These are phyloP conservation scores for Drosophila repletoides DNA, from an alignment of 1,140 invertebrate species.

Conservation along the genomic window DNA sequence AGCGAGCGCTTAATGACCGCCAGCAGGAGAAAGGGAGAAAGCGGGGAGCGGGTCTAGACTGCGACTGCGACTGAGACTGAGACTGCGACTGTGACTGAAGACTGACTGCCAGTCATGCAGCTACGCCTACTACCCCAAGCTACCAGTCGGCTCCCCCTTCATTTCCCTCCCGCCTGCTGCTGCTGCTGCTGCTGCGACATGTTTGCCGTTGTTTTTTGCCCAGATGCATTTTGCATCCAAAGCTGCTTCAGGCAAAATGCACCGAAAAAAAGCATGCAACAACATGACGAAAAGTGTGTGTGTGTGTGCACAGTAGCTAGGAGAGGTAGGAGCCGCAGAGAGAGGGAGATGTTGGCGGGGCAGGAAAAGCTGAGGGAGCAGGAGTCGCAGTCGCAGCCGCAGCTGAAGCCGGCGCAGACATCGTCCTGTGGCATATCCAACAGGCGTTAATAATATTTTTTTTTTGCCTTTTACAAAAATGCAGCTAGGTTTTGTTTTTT, in stretches of 20 bases:
- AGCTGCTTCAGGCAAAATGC: constrained; percentile 71
- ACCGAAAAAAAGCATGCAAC: constrained; percentile 55
- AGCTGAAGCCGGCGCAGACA: constrained; percentile 50
- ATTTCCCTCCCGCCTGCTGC: constrained; percentile 7
- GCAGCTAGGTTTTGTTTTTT: constrained; percentile 26
- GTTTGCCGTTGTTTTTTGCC: constrained; percentile 65
- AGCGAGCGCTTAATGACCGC: constrained; percentile 71
- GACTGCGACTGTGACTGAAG: neutral
- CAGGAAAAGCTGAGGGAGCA: neutral
- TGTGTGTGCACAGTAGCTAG: constrained; percentile 60
- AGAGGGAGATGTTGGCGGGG: constrained; percentile 1
- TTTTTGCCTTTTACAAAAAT: constrained; percentile 38
- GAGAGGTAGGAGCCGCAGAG: no score
- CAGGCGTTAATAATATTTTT: constrained; percentile 76
- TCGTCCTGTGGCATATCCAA: constrained; percentile 78
- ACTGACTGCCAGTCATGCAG: constrained; percentile 47
- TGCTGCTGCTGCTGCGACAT: constrained; percentile 44
- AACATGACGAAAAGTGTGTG: constrained; percentile 66
- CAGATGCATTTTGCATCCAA: constrained; percentile 67
- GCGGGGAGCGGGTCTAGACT: neutral
- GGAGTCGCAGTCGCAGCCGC: constrained; percentile 8
- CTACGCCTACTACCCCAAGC: constrained; percentile 38
- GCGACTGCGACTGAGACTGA: neutral
- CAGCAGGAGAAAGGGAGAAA: neutral
- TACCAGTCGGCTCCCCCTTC: neutral